Conservation (phyloP, 2,888 invertebrate species). For the Scaptomyza caliginosa region DNA sequence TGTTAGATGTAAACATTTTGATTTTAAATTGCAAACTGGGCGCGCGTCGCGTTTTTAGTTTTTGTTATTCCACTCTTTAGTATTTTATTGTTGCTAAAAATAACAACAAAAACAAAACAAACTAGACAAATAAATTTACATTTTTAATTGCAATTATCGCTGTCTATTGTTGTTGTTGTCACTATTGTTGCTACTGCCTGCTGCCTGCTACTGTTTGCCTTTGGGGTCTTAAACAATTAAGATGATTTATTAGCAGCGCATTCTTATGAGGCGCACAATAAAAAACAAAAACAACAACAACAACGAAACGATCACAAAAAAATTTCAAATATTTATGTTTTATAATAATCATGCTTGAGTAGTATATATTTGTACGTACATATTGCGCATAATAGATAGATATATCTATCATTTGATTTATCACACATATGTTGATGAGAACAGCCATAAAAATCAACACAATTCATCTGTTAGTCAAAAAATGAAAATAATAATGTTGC, state of each 20-base stretch:
- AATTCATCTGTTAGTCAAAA: conserved; percentile 48
- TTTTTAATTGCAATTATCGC: conserved; percentile 79
- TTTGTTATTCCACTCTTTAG: conserved; percentile 17
- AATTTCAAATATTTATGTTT: conserved; percentile 65
- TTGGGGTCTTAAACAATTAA: conserved; percentile 74
- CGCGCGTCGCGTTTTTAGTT: conserved; percentile 66
- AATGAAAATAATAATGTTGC: conserved; percentile 32
- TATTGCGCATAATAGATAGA: conserved; percentile 16
- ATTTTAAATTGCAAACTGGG: conserved; percentile 69
- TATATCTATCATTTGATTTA: conserved; percentile 59
- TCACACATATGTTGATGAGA: conserved; percentile 44
- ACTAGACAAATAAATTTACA: conserved; percentile 73
- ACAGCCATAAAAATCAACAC: conserved; percentile 51
- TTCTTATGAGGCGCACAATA: conserved; percentile 65
- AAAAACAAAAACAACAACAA: conserved; percentile 19
- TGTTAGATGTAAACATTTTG: conserved; percentile 65
- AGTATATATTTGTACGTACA: conserved; percentile 22
- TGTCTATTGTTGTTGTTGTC: conserved; percentile 48
- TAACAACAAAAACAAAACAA: conserved; percentile 45
- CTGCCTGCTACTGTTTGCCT: conserved; percentile 71
- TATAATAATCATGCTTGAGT: conserved; percentile 38
- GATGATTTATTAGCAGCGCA: conserved; percentile 71
- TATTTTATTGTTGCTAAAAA: conserved; percentile 65
- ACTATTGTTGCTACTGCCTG: conserved; percentile 27
- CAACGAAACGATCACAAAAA: conserved; percentile 27